Percentiles rank a stretch among this genome's conserved stretches.
Conservation (phyloP, 2,797 vertebrate genomes). For the Notoglanidium macrostoma region DNA sequence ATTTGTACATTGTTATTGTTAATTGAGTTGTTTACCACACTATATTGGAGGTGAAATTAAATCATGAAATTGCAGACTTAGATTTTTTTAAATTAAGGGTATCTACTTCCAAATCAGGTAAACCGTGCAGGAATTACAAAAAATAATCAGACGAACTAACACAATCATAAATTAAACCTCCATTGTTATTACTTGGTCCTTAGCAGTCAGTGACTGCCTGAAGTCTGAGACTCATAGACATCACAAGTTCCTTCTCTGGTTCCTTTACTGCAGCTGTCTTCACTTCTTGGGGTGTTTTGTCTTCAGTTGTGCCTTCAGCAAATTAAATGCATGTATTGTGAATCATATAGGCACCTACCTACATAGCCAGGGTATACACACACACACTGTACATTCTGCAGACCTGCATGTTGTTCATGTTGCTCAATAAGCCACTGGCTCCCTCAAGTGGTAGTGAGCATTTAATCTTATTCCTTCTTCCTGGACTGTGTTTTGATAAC, state of each 20-base stretch:
- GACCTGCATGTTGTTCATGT: not conserved
- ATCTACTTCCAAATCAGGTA: too few relatives aligned
- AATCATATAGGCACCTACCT: not conserved
- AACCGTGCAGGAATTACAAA: too few relatives aligned
- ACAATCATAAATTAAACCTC: not conserved
- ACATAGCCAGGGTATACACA: not conserved
- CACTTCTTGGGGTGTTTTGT: not conserved
- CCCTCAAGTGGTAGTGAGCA: conserved; percentile 40
- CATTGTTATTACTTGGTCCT: too few relatives aligned
- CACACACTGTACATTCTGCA: not conserved
- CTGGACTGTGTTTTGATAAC: not conserved
- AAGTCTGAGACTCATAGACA: not conserved
- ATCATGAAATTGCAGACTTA: too few relatives aligned
- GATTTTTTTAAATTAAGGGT: too few relatives aligned
- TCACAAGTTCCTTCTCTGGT: not conserved
- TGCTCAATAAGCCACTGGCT: conserved; percentile 21
- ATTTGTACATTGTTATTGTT: too few relatives aligned
- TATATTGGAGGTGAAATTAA: too few relatives aligned
- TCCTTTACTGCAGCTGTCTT: not conserved
- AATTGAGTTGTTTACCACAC: too few relatives aligned
- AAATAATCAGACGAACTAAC: not conserved
- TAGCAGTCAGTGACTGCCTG: too few relatives aligned
- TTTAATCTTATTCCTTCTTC: not conserved
- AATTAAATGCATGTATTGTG: not conserved
- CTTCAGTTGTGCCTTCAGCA: not conserved